Conservation (phyloP, 2,113 vertebrate genomes). For the Nothobranchius kuhntae region DNA sequence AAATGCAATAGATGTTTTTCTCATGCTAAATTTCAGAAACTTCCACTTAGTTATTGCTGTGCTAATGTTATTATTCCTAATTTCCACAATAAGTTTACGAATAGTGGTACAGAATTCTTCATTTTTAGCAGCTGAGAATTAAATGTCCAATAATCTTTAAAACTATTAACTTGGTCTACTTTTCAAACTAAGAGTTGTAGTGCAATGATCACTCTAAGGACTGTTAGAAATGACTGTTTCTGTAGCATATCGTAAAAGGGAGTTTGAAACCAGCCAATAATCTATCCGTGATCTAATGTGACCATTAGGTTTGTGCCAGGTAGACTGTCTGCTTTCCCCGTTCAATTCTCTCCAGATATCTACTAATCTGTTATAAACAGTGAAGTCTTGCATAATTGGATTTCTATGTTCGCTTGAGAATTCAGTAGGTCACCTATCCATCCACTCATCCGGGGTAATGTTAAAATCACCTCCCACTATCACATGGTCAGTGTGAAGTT, state of each 20-base stretch:
- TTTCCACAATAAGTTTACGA: neutral
- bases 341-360: neutral
- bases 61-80: neutral
- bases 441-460: too few species aligned
- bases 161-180: neutral
- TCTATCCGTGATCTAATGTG: neutral
- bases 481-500: neutral
- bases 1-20: too few species aligned
- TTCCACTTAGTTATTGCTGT: too few species aligned
- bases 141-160: neutral
- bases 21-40: too few species aligned
- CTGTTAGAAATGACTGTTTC: neutral
- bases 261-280: neutral
- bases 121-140: neutral
- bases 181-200: neutral
- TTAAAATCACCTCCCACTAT: too few species aligned
- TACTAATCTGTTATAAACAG: too few species aligned
- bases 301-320: constrained; percentile 5
- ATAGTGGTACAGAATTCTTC: neutral
- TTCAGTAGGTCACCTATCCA: too few species aligned
- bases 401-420: too few species aligned
- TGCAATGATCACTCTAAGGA: neutral
- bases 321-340: neutral
- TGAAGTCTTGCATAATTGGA: too few species aligned
- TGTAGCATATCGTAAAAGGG: neutral